Base-by-base conservation (phyloP, 1,140 invertebrate species). In the Pemphigus obesinymphae region DNA sequence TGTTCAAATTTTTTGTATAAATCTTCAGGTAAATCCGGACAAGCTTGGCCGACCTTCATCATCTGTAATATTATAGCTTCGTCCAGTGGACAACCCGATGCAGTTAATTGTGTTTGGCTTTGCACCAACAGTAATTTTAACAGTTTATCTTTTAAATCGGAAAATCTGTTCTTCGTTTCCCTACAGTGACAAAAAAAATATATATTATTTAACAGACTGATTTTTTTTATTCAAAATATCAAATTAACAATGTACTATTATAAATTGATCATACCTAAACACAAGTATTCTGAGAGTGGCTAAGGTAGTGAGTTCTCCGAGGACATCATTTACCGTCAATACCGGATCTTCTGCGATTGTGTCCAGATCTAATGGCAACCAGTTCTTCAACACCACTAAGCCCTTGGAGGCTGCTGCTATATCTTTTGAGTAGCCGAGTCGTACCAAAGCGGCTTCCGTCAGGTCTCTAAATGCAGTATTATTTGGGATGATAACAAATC, bases 81-180 rank as follows among this genome's bases (percentile, higher is more conserved):
- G 88, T 97, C 96, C 68, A 97, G 89, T 5, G 96, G 96, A 87
- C 96, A 97, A 83, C 96, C 96, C 72, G 94, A 93, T 66, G 92
- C 94, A 78, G 94, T 88, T 40, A 98, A 89, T 58, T 97, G 88
- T 8, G 92, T 92, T 84, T 96, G 94, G 73, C 94, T 96, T 86
- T 97, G 95, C 63, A 94, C 89, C 76, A 98, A 88, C 0, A 98
- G 88, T 34, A 97, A 90, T 87, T 95, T 92, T 11, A 98, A 89
- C 76, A 98, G 89, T 88, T 97, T 97, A 85, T 97, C 96, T 88
- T 96, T 96, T 85, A 98, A 93, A 86, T 98, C 96, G 66, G 92
- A 90, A 4, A 94, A 89, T 3, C 92, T 90, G 53, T 92, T 92
- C 0, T 92, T 91, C 84, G 93, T 89, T n/a, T 92, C 90, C 83